Evolutionary conservation across 2,113 vertebrate species (phyloP), one percentile per base, ranked within the genome.

Genomic region (Nerophis lumbriciformis): DNA sequence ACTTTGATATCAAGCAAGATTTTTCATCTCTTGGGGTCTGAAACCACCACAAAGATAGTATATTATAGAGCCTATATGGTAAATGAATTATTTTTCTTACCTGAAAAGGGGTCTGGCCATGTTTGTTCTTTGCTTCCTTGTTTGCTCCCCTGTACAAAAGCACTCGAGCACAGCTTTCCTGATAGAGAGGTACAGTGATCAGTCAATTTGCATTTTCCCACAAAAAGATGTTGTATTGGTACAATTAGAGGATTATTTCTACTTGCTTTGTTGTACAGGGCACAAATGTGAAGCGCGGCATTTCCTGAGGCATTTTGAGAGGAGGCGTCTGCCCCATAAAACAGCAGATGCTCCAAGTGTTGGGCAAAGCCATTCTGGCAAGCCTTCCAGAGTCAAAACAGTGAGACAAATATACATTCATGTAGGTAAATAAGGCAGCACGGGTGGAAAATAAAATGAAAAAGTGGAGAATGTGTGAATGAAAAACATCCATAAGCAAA

Each of bases 251-350:
- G 21, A 50, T 69, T 49, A 53, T 48, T 69, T 56, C 55, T 48
- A 79, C 80, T 76, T 80, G 91, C 94, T 93, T 95, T 94, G 77
- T 96, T 95, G 88, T 97, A 95, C 77, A 95, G 92, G 38, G 94
- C 93, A 58, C 91, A 94, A 72, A 97, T 93, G 87, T 97, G 94
- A 75, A 97, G 85, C 6, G 94, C 92, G 0, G 92, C 93, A 86
- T 95, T 96, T 72, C 94, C 94, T 0, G 94, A 95, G 72, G 94
- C 94, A 48, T 96, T 96, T 87, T 93, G 92, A 66, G 92, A 92
- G 74, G 89, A 88, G 4, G 89, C 89, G 81, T 97, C 92, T 6
- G 94, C 93, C 19, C 94, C 94, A 0, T 96, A 97, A 85, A 96
- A 96, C 35, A 97, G 90, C 75, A 97, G 90, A 77, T 95, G 94